Evolutionary conservation across 2,113 vertebrate genomes (phyloP).

Genomic region (Hippocampus zosterae): DNA sequence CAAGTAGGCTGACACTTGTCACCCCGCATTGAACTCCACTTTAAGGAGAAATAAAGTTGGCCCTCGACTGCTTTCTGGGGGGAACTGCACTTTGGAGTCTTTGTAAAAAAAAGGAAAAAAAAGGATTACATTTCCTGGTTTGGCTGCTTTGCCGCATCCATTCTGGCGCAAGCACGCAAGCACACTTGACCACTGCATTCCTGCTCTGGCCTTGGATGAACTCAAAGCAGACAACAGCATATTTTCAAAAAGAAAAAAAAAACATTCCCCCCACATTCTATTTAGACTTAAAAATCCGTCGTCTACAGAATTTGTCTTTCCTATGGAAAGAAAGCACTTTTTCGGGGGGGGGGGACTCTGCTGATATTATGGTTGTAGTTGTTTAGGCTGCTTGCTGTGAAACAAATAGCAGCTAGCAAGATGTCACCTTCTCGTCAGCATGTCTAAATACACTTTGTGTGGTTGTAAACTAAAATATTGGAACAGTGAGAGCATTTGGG

Average conservation of each 20-base stretch:
- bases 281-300: constrained; percentile 7
- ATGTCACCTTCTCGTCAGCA: neutral
- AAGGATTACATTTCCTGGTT: constrained; percentile 38
- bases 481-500: too few relatives aligned
- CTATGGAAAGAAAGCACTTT: neutral
- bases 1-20: neutral
- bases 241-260: neutral
- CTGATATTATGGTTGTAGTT: neutral
- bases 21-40: neutral
- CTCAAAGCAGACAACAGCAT: constrained; percentile 5
- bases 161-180: constrained; percentile 11
- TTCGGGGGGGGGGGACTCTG: neutral
- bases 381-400: neutral
- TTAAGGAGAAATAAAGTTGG: neutral
- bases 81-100: constrained; percentile 46
- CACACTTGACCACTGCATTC: constrained; percentile 34
- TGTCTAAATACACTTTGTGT: neutral
- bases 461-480: neutral
- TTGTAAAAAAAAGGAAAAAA: neutral
- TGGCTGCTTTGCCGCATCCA: constrained; percentile 19
- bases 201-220: constrained; percentile 19
- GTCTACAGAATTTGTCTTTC: neutral
- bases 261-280: neutral
- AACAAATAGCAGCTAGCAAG: neutral
- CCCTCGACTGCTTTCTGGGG: constrained; percentile 22